A percentile compares a stretch with the other conserved stretches of the same genome.
Evolutionary conservation across 2,888 invertebrate species (phyloP).

Genomic region (Pyrocoelia pectoralis): DNA sequence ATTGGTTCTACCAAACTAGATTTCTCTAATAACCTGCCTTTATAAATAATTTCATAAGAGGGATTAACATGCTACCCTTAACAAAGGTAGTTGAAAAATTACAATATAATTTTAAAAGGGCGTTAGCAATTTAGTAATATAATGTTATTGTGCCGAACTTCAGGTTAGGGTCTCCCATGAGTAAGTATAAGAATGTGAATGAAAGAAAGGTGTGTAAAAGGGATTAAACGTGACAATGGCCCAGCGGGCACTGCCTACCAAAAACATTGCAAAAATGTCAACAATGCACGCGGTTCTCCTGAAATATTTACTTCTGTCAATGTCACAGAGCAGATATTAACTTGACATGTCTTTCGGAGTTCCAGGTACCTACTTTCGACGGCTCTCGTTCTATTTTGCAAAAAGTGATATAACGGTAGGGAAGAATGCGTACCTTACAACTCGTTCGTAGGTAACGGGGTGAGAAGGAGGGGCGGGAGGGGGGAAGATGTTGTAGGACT

Average conservation of each 20-base stretch:
- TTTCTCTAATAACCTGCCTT: no score
- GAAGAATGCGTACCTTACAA: slow-evolving; percentile 19
- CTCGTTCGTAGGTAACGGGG: slow-evolving; percentile 4
- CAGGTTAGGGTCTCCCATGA: slow-evolving; percentile 22
- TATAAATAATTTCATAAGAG: no score
- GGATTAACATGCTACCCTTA: no score
- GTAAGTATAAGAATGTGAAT: slow-evolving; percentile 25
- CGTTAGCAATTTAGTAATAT: background rate
- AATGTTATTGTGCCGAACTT: slow-evolving; percentile 18
- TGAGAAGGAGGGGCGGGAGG: background rate
- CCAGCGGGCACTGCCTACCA: slow-evolving; percentile 22
- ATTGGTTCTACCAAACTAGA: no score
- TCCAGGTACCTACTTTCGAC: slow-evolving; percentile 17
- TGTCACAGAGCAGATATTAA: slow-evolving; percentile 31
- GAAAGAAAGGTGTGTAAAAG: slow-evolving; percentile 33
- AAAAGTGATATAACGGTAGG: slow-evolving; percentile 16
- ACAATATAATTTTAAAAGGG: no score
- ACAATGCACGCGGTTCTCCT: slow-evolving; percentile 13
- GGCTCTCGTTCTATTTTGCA: background rate
- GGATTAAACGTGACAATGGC: slow-evolving; percentile 29
- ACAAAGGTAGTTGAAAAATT: no score
- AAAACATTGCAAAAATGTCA: slow-evolving; percentile 33
- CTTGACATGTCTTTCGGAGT: slow-evolving; percentile 16
- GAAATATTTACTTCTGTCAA: slow-evolving; percentile 31
- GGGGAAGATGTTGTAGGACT: slow-evolving; percentile 18